These are phyloP conservation scores for Ophion costatus DNA, from an alignment of 2,888 invertebrate genomes.

Conservation along the genomic window DNA sequence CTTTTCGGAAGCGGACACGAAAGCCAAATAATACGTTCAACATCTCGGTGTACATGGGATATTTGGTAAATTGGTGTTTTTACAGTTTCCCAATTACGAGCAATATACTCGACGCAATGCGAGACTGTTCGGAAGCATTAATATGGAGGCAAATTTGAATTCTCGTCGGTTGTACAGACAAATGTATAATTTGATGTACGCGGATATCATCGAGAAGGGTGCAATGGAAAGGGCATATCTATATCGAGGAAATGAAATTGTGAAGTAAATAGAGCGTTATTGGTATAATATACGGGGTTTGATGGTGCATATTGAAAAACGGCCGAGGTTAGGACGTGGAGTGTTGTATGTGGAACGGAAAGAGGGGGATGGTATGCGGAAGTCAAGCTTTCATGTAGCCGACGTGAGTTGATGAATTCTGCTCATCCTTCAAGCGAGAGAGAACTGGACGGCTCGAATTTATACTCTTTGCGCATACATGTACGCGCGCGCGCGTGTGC, in stretches of 20 bases:
- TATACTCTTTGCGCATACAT: neutral
- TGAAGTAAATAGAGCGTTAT: constrained; percentile 69
- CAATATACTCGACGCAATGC: neutral
- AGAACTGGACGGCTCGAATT: neutral
- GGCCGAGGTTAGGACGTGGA: neutral
- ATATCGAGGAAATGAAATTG: constrained; percentile 42
- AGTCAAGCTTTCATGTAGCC: constrained; percentile 67
- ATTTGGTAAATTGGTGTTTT: neutral
- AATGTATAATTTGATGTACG: constrained; percentile 12
- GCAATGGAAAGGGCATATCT: neutral
- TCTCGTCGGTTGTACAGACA: neutral
- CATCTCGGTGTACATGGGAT: neutral
- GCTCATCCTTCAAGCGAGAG: constrained; percentile 65
- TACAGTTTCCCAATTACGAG: neutral
- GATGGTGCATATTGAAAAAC: constrained; percentile 41
- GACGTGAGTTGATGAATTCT: constrained; percentile 71
- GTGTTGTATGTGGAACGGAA: neutral
- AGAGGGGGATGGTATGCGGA: constrained; percentile 37
- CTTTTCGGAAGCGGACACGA: neutral
- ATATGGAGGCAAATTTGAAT: neutral
- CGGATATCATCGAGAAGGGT: neutral
- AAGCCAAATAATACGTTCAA: neutral
- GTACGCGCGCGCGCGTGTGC: neutral
- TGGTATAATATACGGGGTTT: constrained; percentile 67
- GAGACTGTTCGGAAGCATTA: neutral